Evolutionary conservation across 2,113 vertebrate genomes (phyloP), one percentile per base, ranked within the genome.

Genomic region (Indri indri): DNA sequence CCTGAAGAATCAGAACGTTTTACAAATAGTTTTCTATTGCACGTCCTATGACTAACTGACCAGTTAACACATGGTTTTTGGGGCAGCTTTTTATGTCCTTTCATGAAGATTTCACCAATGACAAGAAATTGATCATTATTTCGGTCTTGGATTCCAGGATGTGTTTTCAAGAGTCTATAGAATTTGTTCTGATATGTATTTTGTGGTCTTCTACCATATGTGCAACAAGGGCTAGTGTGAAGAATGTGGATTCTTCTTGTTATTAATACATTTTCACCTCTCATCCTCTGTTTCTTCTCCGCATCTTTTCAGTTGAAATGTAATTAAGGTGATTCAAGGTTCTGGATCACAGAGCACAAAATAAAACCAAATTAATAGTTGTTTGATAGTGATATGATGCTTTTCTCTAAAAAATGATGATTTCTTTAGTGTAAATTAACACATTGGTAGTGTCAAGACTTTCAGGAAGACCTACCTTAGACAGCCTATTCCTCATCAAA

Each of bases 391-490:
- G 4, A 37, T 13, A 22, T 23, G 2, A n/a, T 20, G 61, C 20
- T 10, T 79, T 63, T 65, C n/a, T 30, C 16, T 52, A 57, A 83
- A 70, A 80, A 30, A 30, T 7, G 10, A 47, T 66, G 6, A 80
- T 83, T 96, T 81, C 22, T 92, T 96, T 92, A 32, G 8, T 57
- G 20, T 66, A 94, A 87, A 90, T 6, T 81, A 79, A 68, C 17
- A 70, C 10, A 20, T 17, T n/a, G 13, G 25, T 45, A 4, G 17
- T 59, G 47, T 87, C 50, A 76, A 63, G 18, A 59, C 6, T 16
- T 96, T 91, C 54, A 74, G 68, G 79, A 66, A 23, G 10, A 42
- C 0, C 11, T 18, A 17, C 2, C 17, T 84, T 52, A 86, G 42
- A 10, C 10, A 50, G 5, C 16, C 12, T 76, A 8, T 47, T 81